These are phyloP conservation scores for Tetramorium parvispinum DNA, from an alignment of 1,140 invertebrate species.

Conservation along the genomic window DNA sequence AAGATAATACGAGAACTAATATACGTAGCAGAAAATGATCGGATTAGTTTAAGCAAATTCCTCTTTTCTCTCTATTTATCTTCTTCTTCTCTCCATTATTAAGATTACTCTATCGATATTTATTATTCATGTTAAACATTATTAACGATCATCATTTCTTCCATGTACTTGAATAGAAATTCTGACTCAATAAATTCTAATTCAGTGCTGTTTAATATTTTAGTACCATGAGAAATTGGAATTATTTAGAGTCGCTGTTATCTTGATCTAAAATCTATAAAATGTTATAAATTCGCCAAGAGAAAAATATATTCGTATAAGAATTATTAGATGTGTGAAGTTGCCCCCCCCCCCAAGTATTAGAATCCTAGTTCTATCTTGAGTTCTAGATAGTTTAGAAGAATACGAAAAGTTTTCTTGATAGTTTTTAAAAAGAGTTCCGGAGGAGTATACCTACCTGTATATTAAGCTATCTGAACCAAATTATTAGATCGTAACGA, in stretches of 20 bases:
- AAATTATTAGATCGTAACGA: no score
- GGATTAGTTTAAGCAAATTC: background rate
- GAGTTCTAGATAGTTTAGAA: no score
- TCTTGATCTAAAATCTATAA: background rate
- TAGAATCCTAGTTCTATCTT: no score
- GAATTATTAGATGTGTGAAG: no score
- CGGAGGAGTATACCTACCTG: no score
- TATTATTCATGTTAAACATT: conserved; percentile 21
- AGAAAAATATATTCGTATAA: no score
- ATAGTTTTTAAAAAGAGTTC: no score
- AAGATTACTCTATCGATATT: background rate
- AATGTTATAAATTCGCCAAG: background rate
- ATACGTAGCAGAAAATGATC: background rate
- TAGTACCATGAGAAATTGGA: background rate
- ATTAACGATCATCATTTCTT: conserved; percentile 5
- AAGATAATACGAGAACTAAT: no score
- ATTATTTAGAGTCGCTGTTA: background rate
- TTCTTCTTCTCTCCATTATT: background rate
- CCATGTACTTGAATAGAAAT: conserved; percentile 12
- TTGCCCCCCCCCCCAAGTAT: no score
- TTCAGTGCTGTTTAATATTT: background rate
- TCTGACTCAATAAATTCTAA: conserved; percentile 12
- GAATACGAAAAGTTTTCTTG: no score
- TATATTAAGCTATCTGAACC: no score
- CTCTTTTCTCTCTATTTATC: background rate